Conservation (phyloP, 1,140 invertebrate species). For the Ceratina calcarata region DNA sequence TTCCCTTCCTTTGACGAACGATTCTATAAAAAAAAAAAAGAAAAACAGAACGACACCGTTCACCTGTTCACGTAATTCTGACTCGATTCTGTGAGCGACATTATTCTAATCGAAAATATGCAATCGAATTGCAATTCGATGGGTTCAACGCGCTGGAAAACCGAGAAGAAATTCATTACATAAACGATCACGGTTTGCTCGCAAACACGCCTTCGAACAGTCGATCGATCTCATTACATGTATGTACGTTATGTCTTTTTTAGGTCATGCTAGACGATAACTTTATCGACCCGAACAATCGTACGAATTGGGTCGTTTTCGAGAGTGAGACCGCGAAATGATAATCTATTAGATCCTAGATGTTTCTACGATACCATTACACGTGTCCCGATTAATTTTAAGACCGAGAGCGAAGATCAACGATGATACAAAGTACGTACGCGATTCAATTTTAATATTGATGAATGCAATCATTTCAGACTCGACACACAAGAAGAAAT, state of each 20-base stretch:
- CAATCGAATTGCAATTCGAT: neutral
- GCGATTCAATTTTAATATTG: too few species aligned
- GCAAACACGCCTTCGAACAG: neutral
- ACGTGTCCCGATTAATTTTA: too few species aligned
- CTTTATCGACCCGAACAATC: neutral
- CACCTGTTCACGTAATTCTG: too few species aligned
- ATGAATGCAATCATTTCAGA: too few species aligned
- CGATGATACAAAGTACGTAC: too few species aligned
- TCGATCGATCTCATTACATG: slow-evolving; percentile 7
- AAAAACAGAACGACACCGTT: too few species aligned
- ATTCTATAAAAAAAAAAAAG: too few species aligned
- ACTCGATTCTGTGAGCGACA: too few species aligned
- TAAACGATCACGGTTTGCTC: slow-evolving; percentile 7
- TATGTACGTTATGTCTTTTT: neutral
- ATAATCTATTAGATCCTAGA: too few species aligned
- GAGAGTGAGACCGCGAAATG: neutral
- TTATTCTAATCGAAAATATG: neutral
- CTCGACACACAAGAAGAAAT: too few species aligned
- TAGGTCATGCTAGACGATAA: neutral
- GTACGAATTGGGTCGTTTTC: neutral
- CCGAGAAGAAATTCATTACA: slow-evolving; percentile 15
- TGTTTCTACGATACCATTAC: neutral
- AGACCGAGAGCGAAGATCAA: too few species aligned
- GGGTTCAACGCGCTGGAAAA: slow-evolving; percentile 13
- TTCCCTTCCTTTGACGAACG: too few species aligned